These are phyloP conservation scores for Anoplopoma fimbria DNA, from an alignment of 2,113 vertebrate species.

Conservation along the genomic window DNA sequence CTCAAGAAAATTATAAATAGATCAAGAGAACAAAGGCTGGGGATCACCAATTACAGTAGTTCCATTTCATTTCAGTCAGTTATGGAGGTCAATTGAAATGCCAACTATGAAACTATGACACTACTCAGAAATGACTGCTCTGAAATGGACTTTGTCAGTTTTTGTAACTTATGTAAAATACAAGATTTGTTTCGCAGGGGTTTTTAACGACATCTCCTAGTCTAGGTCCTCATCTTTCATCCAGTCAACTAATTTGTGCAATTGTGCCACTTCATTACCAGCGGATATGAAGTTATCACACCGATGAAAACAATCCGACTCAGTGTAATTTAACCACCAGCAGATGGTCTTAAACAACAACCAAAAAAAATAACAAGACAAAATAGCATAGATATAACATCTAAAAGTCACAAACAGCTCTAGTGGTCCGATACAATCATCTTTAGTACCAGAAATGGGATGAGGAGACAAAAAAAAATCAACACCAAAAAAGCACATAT, in stretches of 20 bases:
- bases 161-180: conserved; percentile 41
- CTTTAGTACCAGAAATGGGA: conserved; percentile 81
- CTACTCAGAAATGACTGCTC: conserved; percentile 30
- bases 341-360: conserved; percentile 41
- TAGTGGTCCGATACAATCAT: conserved; percentile 86
- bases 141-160: conserved; percentile 49
- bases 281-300: conserved; percentile 69
- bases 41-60: conserved; percentile 42
- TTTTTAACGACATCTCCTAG: conserved; percentile 51
- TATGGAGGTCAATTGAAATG: conserved; percentile 50
- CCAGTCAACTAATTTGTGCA: conserved; percentile 78
- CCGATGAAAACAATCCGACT: conserved; percentile 75
- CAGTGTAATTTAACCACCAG: conserved; percentile 71
- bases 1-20: conserved; percentile 35
- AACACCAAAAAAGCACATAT: conserved; percentile 74
- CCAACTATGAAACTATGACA: conserved; percentile 32
- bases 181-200: conserved; percentile 37
- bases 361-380: conserved; percentile 22
- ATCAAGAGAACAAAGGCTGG: conserved; percentile 55
- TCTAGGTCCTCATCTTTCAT: conserved; percentile 78
- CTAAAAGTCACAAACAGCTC: conserved; percentile 81
- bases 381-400: conserved; percentile 77
- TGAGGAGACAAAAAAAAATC: conserved; percentile 64
- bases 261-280: conserved; percentile 78
- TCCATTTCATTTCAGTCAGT: conserved; percentile 63